Base-by-base conservation (phyloP, 2,113 vertebrate species). In the Oenanthe oenanthe region DNA sequence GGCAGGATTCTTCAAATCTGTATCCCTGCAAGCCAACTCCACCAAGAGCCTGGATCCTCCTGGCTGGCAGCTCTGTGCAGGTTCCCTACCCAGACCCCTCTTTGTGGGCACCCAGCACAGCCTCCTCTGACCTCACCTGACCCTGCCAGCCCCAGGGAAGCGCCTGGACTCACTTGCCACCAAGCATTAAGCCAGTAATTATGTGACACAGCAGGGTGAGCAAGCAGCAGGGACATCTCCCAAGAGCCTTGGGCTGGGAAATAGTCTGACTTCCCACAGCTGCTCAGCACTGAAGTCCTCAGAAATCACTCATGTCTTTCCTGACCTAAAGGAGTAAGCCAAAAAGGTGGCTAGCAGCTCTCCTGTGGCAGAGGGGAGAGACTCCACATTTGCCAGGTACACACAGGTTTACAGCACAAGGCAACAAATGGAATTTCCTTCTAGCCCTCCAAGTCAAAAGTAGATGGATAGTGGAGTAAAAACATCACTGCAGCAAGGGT, bases 131-230 rank as follows among this genome's bases (percentile, higher is more conserved):
- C 45, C 32, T 45, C 40, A 11, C 4, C 16, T 9, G 13, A 19
- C 9, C 34, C 56, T 32, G 60, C 8, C 15, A 60, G 68, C 26
- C 57, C 29, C 77, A 43, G 47, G 28, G 32, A 34, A 77, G 47
- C 0, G 0, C 32, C 53, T 1, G 7, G 28, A 15, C 48, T 63
- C 26, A 34, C 32, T 2, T 13, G 17, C 29, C 70, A 43, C 38
- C 25, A 4, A 86, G 34, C 25, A 65, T 4, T 43, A 42, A 31
- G 24, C 43, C 28, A 12, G 13, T 29, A 48, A 86, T 54, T 65
- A 71, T 2, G 17, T 68, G 85, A 65, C 62, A 34, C 60, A 19
- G 4, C 10, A 32, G 19, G 11, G n/a, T 94, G 68, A 96, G 54
- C 84, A 82, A 88, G 74, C 34, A 40, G 10, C 36, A 63, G 21